Conservation (phyloP, 2,113 vertebrate genomes). For the Gallinago undulata region DNA sequence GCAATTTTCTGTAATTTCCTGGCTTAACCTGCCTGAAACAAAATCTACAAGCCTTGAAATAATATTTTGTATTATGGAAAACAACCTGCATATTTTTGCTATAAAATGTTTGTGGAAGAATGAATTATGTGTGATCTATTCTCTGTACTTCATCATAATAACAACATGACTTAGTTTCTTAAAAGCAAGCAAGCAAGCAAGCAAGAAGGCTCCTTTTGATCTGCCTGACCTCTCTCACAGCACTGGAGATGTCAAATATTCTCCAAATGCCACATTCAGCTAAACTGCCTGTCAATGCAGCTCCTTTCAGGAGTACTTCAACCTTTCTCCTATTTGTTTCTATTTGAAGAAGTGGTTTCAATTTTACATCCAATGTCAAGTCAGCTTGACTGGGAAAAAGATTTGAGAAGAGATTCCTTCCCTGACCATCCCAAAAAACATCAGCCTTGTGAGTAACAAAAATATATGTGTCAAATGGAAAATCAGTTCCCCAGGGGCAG, state of each 20-base stretch:
- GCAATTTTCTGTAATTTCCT: slow-evolving; percentile 44
- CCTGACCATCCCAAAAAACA: background rate
- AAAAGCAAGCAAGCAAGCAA: slow-evolving; percentile 22
- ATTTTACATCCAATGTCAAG: background rate
- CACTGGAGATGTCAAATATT: background rate
- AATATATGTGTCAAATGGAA: background rate
- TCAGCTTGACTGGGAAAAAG: background rate
- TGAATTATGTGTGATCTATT: slow-evolving; percentile 8
- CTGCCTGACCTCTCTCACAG: slow-evolving; percentile 5
- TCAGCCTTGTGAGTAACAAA: background rate
- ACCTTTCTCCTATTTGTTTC: background rate
- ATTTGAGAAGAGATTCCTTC: background rate
- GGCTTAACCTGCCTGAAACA: background rate
- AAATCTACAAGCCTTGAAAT: slow-evolving; percentile 18
- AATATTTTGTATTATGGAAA: slow-evolving; percentile 1
- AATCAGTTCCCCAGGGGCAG: background rate
- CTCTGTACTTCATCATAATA: background rate
- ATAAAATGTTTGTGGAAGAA: slow-evolving; percentile 10
- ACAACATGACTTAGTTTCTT: slow-evolving; percentile 13
- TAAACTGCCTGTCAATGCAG: background rate
- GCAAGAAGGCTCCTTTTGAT: background rate
- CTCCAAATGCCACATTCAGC: slow-evolving; percentile 12
- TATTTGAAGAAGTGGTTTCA: slow-evolving; percentile 1
- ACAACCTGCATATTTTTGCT: slow-evolving; percentile 3
- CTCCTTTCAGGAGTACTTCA: background rate